Percentiles rank a stretch among this genome's conserved stretches.
These are phyloP conservation scores for Scrobipalpa atriplicella DNA, from an alignment of 2,888 invertebrate species.

Conservation along the genomic window DNA sequence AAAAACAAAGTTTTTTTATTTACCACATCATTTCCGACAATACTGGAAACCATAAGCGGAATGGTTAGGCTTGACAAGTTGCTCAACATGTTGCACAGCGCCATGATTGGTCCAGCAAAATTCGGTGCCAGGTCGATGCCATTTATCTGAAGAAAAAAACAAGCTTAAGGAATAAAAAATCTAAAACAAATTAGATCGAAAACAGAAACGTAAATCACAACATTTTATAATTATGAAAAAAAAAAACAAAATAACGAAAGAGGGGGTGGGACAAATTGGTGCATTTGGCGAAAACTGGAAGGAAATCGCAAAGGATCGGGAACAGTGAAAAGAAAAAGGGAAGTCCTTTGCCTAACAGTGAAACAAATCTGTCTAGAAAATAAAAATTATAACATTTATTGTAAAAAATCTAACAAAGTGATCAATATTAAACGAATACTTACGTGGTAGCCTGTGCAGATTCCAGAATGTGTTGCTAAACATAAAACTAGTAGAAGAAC, in stretches of 20 bases:
- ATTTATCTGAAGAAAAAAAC: constrained; percentile 78
- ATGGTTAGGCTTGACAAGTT: constrained; percentile 88
- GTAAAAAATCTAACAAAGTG: neutral
- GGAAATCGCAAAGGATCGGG: no score
- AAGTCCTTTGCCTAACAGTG: no score
- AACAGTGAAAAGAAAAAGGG: no score
- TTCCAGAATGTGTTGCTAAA: constrained; percentile 83
- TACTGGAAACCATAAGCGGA: constrained; percentile 85
- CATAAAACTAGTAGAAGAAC: constrained; percentile 81
- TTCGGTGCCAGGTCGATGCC: constrained; percentile 91
- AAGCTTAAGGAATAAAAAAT: neutral
- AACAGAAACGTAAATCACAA: no score
- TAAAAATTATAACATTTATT: no score
- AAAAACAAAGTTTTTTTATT: no score
- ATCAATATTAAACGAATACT: constrained; percentile 37
- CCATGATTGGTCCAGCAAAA: constrained; percentile 91
- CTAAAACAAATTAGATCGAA: no score
- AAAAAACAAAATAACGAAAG: no score
- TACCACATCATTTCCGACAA: constrained; percentile 82
- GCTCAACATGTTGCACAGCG: constrained; percentile 88
- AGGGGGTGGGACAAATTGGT: no score
- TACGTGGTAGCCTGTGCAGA: constrained; percentile 84
- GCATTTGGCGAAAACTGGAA: no score
- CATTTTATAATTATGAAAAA: no score
- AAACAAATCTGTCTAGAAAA: no score